Evolutionary conservation across 1,140 invertebrate genomes (phyloP), one percentile per base, ranked within the genome.

Genomic region (Holcopasites calliopsidis): DNA sequence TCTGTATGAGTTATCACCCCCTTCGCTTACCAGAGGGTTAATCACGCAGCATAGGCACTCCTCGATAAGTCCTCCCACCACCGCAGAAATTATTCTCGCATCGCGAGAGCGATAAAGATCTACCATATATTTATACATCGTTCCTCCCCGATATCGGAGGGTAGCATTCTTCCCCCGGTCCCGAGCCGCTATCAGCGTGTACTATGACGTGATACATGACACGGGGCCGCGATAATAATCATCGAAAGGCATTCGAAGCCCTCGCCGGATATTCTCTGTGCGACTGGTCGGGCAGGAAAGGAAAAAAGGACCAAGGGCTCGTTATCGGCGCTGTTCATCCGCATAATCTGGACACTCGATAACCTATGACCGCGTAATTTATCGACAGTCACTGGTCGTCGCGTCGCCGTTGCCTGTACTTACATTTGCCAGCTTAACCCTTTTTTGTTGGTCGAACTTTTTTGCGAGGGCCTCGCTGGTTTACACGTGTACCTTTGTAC

Each of bases 191-290:
- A 82, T 83, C 80, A 71, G 61, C 80, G 65, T 83, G 80, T 83
- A 83, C 69, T 80, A 79, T 76, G 82, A 84, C 80, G 82, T 83
- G 77, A 80, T 84, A 84, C 82, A 84, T 84, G 82, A 84, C 80
- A 55, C n/a, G 61, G 70, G 58, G 58, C 60, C 49, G 40, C 58
- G 80, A 84, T 84, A 84, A 83, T 83, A 80, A 83, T 83, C 81
- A 65, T 83, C 77, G 69, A 76, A 80, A 74, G 77, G 62, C 74
- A 84, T 79, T 77, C 64, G 62, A 75, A 69, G 75, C 40, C 35
- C 38, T 57, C 52, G n/a, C 40, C 42, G 47, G 69, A 82, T 57
- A 52, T 76, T 74, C 47, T n/a, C n/a, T 47, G 26, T 26, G 21
- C 44, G 55, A 35, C 60, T 72, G 54, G 47, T 11, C 47, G 23